Percentiles rank a stretch among this genome's conserved stretches.
phyloP scores from a whole-genome alignment of 35 echinoderm and acorn worm species.

The Apostichopus californicus region DNA sequence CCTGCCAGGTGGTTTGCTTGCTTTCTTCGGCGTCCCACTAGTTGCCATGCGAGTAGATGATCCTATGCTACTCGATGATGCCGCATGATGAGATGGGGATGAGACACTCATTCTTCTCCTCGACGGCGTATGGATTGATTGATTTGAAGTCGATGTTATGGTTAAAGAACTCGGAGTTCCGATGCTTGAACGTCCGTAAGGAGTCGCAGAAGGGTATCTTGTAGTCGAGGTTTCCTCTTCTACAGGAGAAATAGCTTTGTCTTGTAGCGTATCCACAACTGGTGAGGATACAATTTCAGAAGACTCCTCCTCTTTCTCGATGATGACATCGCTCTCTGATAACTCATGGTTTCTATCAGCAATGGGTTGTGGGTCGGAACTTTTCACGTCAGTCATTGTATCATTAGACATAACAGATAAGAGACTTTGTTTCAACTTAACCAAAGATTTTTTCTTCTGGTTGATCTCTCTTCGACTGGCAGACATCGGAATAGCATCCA shows the following conservation, averaged over 20 bases:
- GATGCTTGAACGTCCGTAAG: background rate
- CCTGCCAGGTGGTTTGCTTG: conserved; percentile 5
- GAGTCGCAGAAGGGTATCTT: conserved; percentile 1
- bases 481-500: background rate
- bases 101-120: conserved; percentile 61
- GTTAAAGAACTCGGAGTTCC: conserved; percentile 45
- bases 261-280: background rate
- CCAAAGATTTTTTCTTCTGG: conserved; percentile 7
- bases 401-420: background rate
- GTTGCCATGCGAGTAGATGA: conserved; percentile 26
- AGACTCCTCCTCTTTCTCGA: background rate
- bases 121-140: conserved; percentile 55
- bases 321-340: background rate
- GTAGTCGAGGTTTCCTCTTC: background rate
- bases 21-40: conserved; percentile 27
- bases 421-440: background rate
- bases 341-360: background rate
- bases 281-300: background rate
- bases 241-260: background rate
- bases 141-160: conserved; percentile 27
- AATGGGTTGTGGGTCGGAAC: background rate
- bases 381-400: background rate
- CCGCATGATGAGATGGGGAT: background rate
- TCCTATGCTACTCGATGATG: conserved; percentile 38
- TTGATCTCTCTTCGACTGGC: background rate